Conservation (phyloP, 2,113 vertebrate species). For the Nyctibius bracteatus region DNA sequence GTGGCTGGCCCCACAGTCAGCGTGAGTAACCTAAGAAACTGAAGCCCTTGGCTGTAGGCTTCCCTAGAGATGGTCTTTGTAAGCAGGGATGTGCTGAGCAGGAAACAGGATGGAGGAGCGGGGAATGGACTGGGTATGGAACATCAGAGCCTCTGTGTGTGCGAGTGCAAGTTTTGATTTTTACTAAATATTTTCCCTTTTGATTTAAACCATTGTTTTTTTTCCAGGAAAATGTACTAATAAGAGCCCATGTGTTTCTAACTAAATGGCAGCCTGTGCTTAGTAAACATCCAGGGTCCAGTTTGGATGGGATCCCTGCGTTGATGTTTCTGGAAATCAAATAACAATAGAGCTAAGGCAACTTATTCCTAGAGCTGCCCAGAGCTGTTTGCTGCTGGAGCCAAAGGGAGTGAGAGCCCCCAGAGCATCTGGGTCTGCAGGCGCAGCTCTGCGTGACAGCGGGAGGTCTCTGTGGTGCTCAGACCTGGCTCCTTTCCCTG, state of each 20-base stretch:
- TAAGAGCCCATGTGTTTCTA: conserved; percentile 29
- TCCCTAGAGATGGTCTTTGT: background rate
- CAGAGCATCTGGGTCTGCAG: background rate
- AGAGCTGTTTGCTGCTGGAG: background rate
- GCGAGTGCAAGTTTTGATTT: background rate
- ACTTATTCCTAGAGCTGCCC: background rate
- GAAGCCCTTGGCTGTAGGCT: background rate
- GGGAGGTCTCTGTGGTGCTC: background rate
- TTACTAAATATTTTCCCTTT: background rate
- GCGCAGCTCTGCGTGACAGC: background rate
- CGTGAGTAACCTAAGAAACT: background rate
- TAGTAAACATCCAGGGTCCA: background rate
- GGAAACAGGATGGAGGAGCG: background rate
- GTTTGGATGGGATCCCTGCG: background rate
- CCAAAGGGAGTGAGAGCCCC: background rate
- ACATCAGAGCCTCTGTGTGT: background rate
- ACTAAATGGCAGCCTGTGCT: conserved; percentile 18
- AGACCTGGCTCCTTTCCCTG: background rate
- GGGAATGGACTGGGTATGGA: background rate
- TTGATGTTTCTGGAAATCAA: background rate
- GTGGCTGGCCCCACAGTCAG: background rate
- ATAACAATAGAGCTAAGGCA: background rate
- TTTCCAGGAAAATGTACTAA: background rate
- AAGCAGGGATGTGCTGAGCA: background rate
- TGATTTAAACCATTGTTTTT: background rate